These are phyloP conservation scores for Eupristina koningsbergeri DNA, from an alignment of 1,140 invertebrate species.

Conservation along the genomic window DNA sequence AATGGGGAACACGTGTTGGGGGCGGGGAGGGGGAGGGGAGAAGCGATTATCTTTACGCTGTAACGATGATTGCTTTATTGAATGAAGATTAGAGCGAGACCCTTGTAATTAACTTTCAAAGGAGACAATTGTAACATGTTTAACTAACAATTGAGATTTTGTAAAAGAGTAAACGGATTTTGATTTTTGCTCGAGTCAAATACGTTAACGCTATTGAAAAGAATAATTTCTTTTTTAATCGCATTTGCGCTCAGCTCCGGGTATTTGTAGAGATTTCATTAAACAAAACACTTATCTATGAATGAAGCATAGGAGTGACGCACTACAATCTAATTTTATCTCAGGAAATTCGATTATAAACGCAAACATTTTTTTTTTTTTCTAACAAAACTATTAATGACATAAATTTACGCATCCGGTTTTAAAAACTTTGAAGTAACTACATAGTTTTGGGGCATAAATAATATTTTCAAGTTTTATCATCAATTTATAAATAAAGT, in stretches of 20 bases:
- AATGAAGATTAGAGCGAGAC: too few relatives aligned
- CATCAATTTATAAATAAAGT: background rate
- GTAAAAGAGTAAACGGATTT: background rate
- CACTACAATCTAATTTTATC: conserved; percentile 12
- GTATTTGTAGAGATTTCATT: background rate
- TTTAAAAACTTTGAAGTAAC: background rate
- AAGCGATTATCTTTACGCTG: too few relatives aligned
- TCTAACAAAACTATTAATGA: background rate
- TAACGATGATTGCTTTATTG: too few relatives aligned
- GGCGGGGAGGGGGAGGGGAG: too few relatives aligned
- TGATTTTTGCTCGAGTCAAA: background rate
- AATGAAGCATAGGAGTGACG: background rate
- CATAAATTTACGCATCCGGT: background rate
- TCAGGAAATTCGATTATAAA: background rate
- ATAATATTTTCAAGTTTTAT: background rate
- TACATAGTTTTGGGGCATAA: background rate
- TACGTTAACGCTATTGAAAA: too few relatives aligned
- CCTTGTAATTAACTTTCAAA: too few relatives aligned
- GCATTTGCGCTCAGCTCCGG: background rate
- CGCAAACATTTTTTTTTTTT: background rate
- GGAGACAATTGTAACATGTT: too few relatives aligned
- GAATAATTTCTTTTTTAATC: too few relatives aligned
- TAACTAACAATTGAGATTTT: too few relatives aligned
- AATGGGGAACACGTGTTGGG: too few relatives aligned
- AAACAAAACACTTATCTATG: background rate